Conservation (phyloP, 2,888 invertebrate species). For the Melieria crassipennis region DNA sequence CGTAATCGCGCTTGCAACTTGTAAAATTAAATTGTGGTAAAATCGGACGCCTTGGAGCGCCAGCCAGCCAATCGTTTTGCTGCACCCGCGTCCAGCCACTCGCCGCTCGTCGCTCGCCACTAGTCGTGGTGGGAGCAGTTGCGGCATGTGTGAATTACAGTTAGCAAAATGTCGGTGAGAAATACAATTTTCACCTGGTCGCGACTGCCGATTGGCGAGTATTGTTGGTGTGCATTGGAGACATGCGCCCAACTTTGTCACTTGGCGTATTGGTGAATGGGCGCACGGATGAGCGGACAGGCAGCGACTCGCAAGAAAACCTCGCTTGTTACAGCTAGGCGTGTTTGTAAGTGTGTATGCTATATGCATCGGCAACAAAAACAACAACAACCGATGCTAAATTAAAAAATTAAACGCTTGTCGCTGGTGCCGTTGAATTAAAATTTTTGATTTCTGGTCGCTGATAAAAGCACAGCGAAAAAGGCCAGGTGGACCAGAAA, state of each 20-base stretch:
- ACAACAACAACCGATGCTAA: not conserved
- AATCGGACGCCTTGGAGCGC: slow-evolving; percentile 40
- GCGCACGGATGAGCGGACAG: no score
- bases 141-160: slow-evolving; percentile 44
- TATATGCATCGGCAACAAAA: not conserved
- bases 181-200: slow-evolving; percentile 30
- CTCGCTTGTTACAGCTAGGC: not conserved
- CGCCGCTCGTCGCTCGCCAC: no score
- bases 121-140: slow-evolving; percentile 24
- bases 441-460: slow-evolving; percentile 32
- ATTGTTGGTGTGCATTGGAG: not conserved
- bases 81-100: no score
- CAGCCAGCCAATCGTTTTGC: not conserved
- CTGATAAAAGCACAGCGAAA: slow-evolving; percentile 28
- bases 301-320: not conserved
- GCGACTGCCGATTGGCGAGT: not conserved
- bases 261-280: not conserved
- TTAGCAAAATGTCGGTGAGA: slow-evolving; percentile 44
- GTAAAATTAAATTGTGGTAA: slow-evolving; percentile 46
- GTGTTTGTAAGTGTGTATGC: no score
- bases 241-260: not conserved
- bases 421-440: slow-evolving; percentile 31
- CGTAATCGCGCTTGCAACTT: slow-evolving; percentile 51
- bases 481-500: slow-evolving; percentile 8
- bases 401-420: slow-evolving; percentile 31